Evolutionary conservation across 2,888 invertebrate species (phyloP).

Genomic region (Tigriopus californicus): DNA sequence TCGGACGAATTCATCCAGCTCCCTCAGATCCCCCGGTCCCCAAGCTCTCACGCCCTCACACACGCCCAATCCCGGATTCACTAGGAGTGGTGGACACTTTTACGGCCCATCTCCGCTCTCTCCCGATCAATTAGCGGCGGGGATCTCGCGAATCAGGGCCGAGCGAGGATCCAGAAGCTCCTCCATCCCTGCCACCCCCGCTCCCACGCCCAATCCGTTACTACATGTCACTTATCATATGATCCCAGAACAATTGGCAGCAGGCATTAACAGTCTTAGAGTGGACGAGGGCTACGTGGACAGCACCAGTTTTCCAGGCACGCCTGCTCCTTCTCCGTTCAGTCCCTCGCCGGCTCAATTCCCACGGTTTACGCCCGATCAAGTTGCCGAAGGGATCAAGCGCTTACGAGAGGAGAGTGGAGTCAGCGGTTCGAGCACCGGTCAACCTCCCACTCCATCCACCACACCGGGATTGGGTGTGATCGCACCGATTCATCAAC

Average conservation of each 20-base stretch:
- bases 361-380: neutral
- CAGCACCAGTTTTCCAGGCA: slow-evolving; percentile 3
- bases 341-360: slow-evolving; percentile 5
- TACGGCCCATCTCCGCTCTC: neutral
- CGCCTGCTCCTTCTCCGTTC: slow-evolving; percentile 13
- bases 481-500: no score
- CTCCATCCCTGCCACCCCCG: slow-evolving; percentile 11
- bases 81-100: neutral
- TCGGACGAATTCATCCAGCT: neutral
- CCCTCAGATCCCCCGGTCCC: neutral
- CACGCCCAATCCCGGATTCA: neutral
- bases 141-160: neutral
- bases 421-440: neutral
- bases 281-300: slow-evolving; percentile 7
- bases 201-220: slow-evolving; percentile 6
- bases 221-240: neutral
- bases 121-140: slow-evolving; percentile 10
- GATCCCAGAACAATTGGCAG: slow-evolving; percentile 8
- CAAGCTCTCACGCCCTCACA: neutral
- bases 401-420: slow-evolving; percentile 5
- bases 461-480: slow-evolving; percentile 1
- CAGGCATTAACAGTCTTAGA: neutral
- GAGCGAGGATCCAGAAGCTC: neutral
- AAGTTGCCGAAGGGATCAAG: slow-evolving; percentile 8
- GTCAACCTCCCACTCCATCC: slow-evolving; percentile 14